phyloP scores from a whole-genome alignment of 1,140 invertebrate species.

The Propsilocerus akamusi region DNA sequence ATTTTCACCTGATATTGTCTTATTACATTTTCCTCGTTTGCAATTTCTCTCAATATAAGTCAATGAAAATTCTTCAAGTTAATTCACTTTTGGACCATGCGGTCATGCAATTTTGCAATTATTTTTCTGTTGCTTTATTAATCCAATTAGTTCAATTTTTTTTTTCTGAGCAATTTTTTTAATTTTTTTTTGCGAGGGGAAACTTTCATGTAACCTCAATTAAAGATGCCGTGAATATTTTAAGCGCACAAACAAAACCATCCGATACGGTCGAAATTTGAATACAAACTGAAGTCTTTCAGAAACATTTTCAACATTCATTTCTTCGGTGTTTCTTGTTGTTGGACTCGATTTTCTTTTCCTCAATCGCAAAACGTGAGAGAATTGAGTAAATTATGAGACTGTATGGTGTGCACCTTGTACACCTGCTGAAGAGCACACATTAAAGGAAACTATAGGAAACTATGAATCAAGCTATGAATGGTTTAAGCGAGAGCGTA shows the following conservation, averaged over 20 bases:
- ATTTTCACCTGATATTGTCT: background rate
- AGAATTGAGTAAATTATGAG: background rate
- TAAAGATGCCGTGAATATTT: background rate
- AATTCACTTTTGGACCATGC: background rate
- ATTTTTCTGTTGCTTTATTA: no score
- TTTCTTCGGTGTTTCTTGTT: background rate
- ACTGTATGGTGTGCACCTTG: background rate
- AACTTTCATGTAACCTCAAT: background rate
- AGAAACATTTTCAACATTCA: background rate
- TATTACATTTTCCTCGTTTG: background rate
- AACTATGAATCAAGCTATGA: background rate
- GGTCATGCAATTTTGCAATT: no score
- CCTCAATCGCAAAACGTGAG: background rate
- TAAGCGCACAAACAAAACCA: no score
- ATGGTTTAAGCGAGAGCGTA: background rate
- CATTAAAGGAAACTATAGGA: no score
- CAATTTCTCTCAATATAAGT: background rate
- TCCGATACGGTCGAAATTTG: slow-evolving; percentile 1
- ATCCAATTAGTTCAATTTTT: no score
- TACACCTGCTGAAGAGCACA: no score
- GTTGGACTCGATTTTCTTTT: background rate
- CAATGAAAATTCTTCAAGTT: background rate
- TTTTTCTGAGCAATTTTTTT: background rate
- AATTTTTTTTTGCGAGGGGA: background rate
- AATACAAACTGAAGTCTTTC: background rate